Evolutionary conservation across 2,888 invertebrate genomes (phyloP), one percentile per base, ranked within the genome.

Genomic region (Neuroscelio doddi): DNA sequence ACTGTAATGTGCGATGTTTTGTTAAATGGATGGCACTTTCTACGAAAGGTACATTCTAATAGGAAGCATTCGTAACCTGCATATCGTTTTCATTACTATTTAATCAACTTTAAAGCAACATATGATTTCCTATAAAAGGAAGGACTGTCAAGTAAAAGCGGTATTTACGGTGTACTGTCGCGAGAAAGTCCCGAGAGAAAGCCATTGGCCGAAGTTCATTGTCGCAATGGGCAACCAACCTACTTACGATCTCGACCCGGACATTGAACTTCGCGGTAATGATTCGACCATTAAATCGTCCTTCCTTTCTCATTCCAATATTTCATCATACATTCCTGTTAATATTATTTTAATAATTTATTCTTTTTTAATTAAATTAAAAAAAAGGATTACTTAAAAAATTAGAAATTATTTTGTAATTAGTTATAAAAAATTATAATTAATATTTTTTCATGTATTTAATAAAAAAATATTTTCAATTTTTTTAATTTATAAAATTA

Each of bases 111-210:
- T 12, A 12, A 7, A 34, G 12, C 14, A 5, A 12, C 34, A 7
- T 10, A 34, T 38, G 9, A 38, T 38, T 38, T 38, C 17, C 3
- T 3, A 38, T 17, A 17, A 9, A 17, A 17, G 38, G 17, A 38
- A 38, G 16, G 38, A 4, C 14, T 17, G 38, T 38, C 38, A 55
- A 63, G 66, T 63, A 67, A 67, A 67, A 67, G 66, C 66, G 32
- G 63, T 53, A 63, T 63, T 62, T 63, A 63, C 65, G 65, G 61
- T 59, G 47, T 52, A 47, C 62, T 58, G 58, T 55, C 49, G 59
- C 67, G 74, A 71, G 75, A 77, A 77, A 77, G 77, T 73, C 65
- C 59, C 66, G 45, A 29, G 70, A 70, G 72, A 73, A 71, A 70
- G 74, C 69, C 61, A 36, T 42, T 52, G 61, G 61, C 55, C 62